Percentiles rank a stretch among this genome's conserved stretches.
Conservation (phyloP, 2,113 vertebrate genomes). For the Trogon melanurus region DNA sequence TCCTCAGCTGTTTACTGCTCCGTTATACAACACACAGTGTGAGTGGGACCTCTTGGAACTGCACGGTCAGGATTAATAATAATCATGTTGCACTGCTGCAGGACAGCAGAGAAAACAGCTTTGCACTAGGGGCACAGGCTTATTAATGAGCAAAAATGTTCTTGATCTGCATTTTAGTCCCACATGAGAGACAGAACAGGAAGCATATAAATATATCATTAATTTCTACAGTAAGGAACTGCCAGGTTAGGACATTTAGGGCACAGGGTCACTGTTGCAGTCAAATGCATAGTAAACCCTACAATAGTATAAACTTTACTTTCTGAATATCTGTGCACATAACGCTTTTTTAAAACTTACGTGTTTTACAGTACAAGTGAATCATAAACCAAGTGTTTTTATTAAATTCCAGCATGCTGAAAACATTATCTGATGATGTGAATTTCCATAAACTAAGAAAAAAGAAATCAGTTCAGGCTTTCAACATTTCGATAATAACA, state of each 20-base stretch:
- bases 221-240: not conserved
- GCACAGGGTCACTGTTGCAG: not conserved
- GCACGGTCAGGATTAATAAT: conserved; percentile 7
- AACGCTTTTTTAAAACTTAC: not conserved
- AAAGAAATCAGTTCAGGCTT: not conserved
- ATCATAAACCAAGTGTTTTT: conserved; percentile 17
- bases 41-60: conserved; percentile 10
- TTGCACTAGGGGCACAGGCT: not conserved
- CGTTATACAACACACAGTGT: conserved; percentile 28
- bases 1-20: not conserved
- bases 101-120: not conserved
- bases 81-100: not conserved
- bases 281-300: not conserved
- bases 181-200: not conserved
- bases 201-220: not conserved
- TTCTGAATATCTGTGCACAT: not conserved
- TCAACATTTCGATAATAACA: not conserved
- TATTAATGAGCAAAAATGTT: not conserved
- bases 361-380: conserved; percentile 14
- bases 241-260: not conserved
- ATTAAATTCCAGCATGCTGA: not conserved
- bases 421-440: not conserved
- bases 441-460: conserved; percentile 31
- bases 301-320: not conserved
- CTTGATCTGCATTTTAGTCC: not conserved